phyloP scores from a whole-genome alignment of 2,113 vertebrate species.

The Phrynocephalus versicolor region DNA sequence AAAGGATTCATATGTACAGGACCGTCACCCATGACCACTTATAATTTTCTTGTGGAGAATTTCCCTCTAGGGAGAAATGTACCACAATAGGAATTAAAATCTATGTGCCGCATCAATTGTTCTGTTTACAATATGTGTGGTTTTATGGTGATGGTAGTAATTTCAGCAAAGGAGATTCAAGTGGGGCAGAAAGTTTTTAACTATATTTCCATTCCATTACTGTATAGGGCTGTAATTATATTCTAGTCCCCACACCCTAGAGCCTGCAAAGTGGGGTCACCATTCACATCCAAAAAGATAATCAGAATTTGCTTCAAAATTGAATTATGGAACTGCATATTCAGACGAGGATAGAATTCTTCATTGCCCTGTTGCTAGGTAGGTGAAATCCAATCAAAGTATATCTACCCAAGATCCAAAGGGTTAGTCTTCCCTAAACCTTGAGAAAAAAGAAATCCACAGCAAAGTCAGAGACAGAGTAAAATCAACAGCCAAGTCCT shows the following conservation, averaged over 20 bases:
- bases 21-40: neutral
- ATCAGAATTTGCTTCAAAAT: neutral
- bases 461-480: too few species aligned
- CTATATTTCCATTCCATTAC: neutral
- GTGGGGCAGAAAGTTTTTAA: neutral
- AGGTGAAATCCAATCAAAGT: too few species aligned
- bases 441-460: too few species aligned
- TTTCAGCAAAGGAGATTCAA: neutral
- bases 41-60: neutral
- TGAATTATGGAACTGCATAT: too few species aligned
- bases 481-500: too few species aligned
- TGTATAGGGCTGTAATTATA: neutral
- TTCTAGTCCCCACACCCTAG: neutral
- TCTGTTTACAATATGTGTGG: neutral
- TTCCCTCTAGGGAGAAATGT: neutral
- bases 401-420: too few species aligned
- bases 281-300: neutral
- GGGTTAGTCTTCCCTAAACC: too few species aligned
- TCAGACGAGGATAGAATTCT: too few species aligned
- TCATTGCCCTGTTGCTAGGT: too few species aligned
- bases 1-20: neutral
- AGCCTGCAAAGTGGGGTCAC: neutral
- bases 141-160: neutral
- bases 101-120: neutral
- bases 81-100: neutral